Percentiles rank a stretch among this genome's conserved stretches.
Evolutionary conservation across 2,113 vertebrate genomes (phyloP).

Genomic region (Ammodramus savannarum): DNA sequence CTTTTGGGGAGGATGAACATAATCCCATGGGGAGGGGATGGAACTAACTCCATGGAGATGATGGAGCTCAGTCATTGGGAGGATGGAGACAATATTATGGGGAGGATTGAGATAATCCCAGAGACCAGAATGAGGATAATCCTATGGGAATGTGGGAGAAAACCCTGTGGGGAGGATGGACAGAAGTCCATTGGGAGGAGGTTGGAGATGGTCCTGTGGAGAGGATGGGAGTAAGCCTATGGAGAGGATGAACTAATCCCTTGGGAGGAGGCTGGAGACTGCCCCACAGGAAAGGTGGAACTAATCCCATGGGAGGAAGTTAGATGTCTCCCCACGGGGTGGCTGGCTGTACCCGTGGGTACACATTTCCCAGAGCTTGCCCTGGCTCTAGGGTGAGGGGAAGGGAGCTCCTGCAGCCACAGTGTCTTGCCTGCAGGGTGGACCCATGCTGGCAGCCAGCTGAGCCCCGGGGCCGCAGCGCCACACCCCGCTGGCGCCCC

Average conservation of each 20-base stretch:
- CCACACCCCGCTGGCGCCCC: not conserved
- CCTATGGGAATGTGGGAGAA: not conserved
- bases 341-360: no score
- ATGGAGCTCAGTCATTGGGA: not conserved
- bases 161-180: not conserved
- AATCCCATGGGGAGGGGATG: not conserved
- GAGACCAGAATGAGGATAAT: not conserved
- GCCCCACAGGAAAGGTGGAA: not conserved
- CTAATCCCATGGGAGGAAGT: not conserved
- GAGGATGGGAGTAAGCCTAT: not conserved
- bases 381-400: not conserved
- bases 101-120: not conserved
- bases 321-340: not conserved
- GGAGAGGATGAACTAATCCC: not conserved
- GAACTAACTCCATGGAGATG: not conserved
- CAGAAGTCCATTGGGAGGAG: not conserved
- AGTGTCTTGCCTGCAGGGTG: not conserved
- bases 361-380: not conserved
- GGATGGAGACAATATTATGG: not conserved
- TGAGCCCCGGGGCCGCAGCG: not conserved
- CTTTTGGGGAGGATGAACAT: not conserved
- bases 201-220: not conserved
- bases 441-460: not conserved
- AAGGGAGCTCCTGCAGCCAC: accelerated
- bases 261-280: not conserved